phyloP scores from a whole-genome alignment of 2,888 invertebrate species.

The Gastracanthus pulcherrimus region DNA sequence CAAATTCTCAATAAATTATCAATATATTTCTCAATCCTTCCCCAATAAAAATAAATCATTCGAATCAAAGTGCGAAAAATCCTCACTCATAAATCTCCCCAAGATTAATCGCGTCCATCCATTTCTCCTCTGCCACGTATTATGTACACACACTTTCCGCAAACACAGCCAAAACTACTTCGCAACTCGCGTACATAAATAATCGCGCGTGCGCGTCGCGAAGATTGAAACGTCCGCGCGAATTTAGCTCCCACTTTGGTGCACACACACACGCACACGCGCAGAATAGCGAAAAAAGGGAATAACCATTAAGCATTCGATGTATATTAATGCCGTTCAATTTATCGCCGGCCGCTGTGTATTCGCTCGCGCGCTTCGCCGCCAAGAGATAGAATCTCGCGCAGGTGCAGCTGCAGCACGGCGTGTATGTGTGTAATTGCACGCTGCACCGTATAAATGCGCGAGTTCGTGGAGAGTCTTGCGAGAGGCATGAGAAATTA shows the following conservation, averaged over 20 bases:
- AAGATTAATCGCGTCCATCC: too few relatives aligned
- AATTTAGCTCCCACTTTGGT: conserved; percentile 14
- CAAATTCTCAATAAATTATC: too few relatives aligned
- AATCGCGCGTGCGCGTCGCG: conserved; percentile 1
- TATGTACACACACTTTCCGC: background rate
- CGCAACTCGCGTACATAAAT: background rate
- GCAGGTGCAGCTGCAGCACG: conserved; percentile 42
- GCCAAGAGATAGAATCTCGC: conserved; percentile 44
- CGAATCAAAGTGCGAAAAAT: too few relatives aligned
- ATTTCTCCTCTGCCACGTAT: too few relatives aligned
- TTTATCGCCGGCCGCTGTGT: conserved; percentile 29
- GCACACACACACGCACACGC: background rate
- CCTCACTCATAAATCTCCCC: too few relatives aligned
- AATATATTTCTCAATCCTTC: too few relatives aligned
- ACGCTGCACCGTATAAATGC: background rate
- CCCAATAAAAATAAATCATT: too few relatives aligned
- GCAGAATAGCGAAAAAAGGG: background rate
- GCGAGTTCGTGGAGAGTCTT: background rate
- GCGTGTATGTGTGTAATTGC: background rate
- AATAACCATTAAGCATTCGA: conserved; percentile 40
- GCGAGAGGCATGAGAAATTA: too few relatives aligned
- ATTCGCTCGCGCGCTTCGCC: background rate
- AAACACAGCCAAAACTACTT: background rate
- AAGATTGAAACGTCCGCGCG: conserved; percentile 35
- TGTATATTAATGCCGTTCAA: conserved; percentile 54